phyloP scores from a whole-genome alignment of 2,888 invertebrate genomes.

The Latheticus oryzae region DNA sequence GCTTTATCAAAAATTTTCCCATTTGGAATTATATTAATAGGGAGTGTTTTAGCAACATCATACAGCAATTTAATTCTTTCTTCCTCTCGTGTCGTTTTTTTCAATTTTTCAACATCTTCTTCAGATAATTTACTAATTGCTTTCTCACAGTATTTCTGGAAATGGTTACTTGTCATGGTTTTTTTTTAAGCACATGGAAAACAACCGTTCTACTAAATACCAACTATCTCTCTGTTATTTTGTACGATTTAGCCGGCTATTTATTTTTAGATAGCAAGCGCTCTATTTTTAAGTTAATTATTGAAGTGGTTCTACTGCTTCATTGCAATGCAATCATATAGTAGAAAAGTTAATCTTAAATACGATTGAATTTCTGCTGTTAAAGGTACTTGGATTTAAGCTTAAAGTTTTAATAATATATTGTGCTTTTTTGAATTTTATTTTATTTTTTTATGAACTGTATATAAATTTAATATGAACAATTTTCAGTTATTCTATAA shows the following conservation, averaged over 20 bases:
- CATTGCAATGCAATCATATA: slow-evolving; percentile 10
- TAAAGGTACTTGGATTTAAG: no score
- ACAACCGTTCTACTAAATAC: slow-evolving; percentile 14
- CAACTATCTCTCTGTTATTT: slow-evolving; percentile 29
- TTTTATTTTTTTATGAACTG: no score
- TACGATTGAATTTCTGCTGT: no score
- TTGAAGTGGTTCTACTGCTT: slow-evolving; percentile 17
- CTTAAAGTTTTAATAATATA: no score
- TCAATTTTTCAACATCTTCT: slow-evolving; percentile 73
- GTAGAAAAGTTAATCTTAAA: no score
- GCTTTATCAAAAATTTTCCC: slow-evolving; percentile 73
- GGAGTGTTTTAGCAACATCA: slow-evolving; percentile 60
- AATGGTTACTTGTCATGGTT: slow-evolving; percentile 58
- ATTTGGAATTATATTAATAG: slow-evolving; percentile 62
- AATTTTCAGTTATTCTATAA: no score
- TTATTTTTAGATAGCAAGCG: slow-evolving; percentile 32
- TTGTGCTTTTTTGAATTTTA: no score
- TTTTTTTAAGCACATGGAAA: background rate
- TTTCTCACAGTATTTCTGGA: slow-evolving; percentile 74
- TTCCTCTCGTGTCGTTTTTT: slow-evolving; percentile 72
- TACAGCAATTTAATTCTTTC: slow-evolving; percentile 75
- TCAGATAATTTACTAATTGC: slow-evolving; percentile 65
- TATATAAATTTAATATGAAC: no score
- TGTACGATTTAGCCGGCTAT: slow-evolving; percentile 14
- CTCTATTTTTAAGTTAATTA: slow-evolving; percentile 31